Conservation (phyloP, 2,797 vertebrate species). For the Moxostoma hubbsi region DNA sequence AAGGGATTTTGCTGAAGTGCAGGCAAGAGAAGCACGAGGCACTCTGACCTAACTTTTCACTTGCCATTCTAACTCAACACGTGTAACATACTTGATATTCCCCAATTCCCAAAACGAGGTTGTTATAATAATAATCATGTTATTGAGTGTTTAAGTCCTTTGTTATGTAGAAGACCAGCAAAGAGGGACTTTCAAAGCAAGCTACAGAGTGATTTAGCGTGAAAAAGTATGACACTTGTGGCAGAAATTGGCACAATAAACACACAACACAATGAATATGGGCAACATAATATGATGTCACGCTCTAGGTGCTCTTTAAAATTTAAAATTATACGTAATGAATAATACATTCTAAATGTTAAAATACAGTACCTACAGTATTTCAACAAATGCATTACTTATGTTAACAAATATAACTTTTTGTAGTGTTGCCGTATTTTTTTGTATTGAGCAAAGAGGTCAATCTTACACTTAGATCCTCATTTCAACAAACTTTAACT, state of each 20-base stretch:
- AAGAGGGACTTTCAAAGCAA: neutral
- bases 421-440: too few relatives aligned
- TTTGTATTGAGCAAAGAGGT: too few relatives aligned
- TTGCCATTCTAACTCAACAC: neutral
- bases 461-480: too few relatives aligned
- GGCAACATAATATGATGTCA: too few relatives aligned
- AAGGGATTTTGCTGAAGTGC: constrained; percentile 21
- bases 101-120: neutral
- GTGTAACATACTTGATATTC: neutral
- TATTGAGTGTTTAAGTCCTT: neutral
- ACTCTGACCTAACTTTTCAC: constrained; percentile 23
- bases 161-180: neutral
- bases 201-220: neutral
- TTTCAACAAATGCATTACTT: too few relatives aligned
- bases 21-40: neutral
- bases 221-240: constrained; percentile 34
- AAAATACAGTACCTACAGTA: too few relatives aligned
- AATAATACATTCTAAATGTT: too few relatives aligned
- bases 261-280: constrained; percentile 9
- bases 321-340: too few relatives aligned
- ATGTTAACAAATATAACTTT: too few relatives aligned
- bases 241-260: constrained; percentile 39
- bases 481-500: too few relatives aligned
- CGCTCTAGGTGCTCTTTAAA: too few relatives aligned
- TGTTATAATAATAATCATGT: neutral